Conservation (phyloP, 2,888 invertebrate genomes). For the Cheilosia impressa region DNA sequence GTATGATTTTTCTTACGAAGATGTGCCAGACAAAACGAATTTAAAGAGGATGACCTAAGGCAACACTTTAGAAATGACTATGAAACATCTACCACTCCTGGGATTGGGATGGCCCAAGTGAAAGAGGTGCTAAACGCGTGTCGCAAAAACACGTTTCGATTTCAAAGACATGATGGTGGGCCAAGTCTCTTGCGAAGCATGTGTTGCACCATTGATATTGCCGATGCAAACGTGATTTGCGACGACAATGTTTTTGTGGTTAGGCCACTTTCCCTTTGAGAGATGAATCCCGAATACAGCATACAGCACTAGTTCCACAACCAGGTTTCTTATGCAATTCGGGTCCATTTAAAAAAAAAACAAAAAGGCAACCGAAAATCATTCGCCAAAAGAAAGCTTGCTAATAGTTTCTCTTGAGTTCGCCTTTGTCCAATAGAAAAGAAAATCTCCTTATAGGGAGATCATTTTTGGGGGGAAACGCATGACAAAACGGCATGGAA, state of each 20-base stretch:
- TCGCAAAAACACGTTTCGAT: slow-evolving; percentile 10
- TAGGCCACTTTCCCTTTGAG: slow-evolving; percentile 45
- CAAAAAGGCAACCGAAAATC: slow-evolving; percentile 27
- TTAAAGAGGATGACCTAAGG: slow-evolving; percentile 18
- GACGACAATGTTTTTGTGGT: slow-evolving; percentile 21
- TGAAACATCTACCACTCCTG: slow-evolving; percentile 16
- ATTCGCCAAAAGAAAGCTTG: slow-evolving; percentile 10
- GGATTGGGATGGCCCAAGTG: background rate
- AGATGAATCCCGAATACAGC: slow-evolving; percentile 46
- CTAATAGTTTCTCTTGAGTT: slow-evolving; percentile 33
- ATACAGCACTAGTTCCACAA: slow-evolving; percentile 37
- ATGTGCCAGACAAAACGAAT: background rate
- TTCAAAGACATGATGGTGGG: background rate
- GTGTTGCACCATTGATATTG: slow-evolving; percentile 3
- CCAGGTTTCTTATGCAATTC: slow-evolving; percentile 31
- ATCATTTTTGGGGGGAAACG: slow-evolving; percentile 14
- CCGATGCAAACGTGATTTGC: slow-evolving; percentile 38
- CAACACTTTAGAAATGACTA: background rate
- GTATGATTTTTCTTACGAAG: slow-evolving; percentile 1
- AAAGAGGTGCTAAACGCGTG: background rate
- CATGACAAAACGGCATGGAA: slow-evolving; percentile 22
- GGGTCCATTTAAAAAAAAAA: background rate
- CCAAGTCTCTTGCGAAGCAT: background rate
- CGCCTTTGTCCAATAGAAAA: slow-evolving; percentile 17
- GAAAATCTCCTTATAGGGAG: slow-evolving; percentile 25